Conservation (phyloP, 2,113 vertebrate genomes). For the Jaculus jaculus region DNA sequence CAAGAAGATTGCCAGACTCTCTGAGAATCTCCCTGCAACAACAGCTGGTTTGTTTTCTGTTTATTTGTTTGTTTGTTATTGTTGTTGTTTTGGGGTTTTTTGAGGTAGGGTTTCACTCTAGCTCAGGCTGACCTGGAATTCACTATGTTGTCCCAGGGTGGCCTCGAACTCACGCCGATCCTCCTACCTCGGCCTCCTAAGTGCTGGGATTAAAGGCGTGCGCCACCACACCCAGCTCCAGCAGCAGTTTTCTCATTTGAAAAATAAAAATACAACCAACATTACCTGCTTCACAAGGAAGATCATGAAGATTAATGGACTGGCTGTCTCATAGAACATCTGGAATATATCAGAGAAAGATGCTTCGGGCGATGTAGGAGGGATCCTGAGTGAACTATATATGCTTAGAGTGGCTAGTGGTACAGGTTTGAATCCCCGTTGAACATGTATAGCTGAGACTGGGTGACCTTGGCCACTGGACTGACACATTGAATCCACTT, state of each 20-base stretch:
- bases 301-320: not conserved
- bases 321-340: not conserved
- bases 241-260: not conserved
- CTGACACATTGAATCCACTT: not conserved
- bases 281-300: not conserved
- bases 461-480: not conserved
- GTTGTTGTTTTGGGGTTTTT: too few species aligned
- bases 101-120: too few species aligned
- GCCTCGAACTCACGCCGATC: too few species aligned
- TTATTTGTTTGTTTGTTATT: too few species aligned
- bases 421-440: not conserved
- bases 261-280: not conserved
- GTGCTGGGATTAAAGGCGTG: too few species aligned
- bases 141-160: too few species aligned
- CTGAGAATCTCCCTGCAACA: not conserved
- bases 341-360: not conserved
- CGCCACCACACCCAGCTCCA: too few species aligned
- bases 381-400: not conserved
- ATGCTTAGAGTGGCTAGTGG: not conserved
- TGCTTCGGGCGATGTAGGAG: rapidly evolving
- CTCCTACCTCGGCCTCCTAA: too few species aligned
- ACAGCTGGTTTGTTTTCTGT: too few species aligned
- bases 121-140: too few species aligned
- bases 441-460: not conserved
- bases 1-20: not conserved